A percentile compares a stretch with the other conserved stretches of the same genome.
Evolutionary conservation across 2,888 invertebrate genomes (phyloP).

Genomic region (Eupithecia pulchellata): DNA sequence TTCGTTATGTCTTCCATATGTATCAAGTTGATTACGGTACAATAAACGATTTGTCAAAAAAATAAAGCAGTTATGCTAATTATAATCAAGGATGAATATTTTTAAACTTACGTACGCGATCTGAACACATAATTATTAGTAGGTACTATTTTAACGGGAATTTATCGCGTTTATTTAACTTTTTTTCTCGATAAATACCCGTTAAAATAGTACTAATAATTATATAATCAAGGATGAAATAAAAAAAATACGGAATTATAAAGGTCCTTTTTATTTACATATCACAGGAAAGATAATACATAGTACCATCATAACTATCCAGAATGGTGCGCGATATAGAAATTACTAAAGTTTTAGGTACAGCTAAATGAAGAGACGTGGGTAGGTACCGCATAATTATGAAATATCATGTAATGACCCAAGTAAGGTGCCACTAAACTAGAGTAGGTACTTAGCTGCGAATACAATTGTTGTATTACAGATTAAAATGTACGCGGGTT

Average conservation of each 20-base stretch:
- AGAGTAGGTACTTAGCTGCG: background rate
- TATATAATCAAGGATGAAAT: background rate
- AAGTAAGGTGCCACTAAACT: background rate
- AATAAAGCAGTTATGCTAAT: too few species aligned
- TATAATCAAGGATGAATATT: too few species aligned
- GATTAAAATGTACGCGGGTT: background rate
- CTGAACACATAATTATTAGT: too few species aligned
- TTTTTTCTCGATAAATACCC: too few species aligned
- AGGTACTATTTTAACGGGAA: too few species aligned
- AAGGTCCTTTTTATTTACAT: slow-evolving; percentile 23
- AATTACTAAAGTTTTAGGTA: background rate
- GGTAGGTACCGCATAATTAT: background rate
- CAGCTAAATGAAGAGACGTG: background rate
- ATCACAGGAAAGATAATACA: slow-evolving; percentile 38
- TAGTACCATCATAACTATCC: slow-evolving; percentile 9
- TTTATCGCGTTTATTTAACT: too few species aligned
- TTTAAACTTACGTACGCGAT: too few species aligned
- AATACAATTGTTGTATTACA: background rate
- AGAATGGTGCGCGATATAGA: background rate
- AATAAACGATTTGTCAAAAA: too few species aligned
- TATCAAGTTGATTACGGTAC: too few species aligned
- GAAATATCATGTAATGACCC: background rate
- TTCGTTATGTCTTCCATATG: too few species aligned
- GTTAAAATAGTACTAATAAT: too few species aligned
- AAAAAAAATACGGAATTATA: background rate